These are phyloP conservation scores for Hemichromis elongatus DNA, from an alignment of 2,113 vertebrate species.

Conservation along the genomic window DNA sequence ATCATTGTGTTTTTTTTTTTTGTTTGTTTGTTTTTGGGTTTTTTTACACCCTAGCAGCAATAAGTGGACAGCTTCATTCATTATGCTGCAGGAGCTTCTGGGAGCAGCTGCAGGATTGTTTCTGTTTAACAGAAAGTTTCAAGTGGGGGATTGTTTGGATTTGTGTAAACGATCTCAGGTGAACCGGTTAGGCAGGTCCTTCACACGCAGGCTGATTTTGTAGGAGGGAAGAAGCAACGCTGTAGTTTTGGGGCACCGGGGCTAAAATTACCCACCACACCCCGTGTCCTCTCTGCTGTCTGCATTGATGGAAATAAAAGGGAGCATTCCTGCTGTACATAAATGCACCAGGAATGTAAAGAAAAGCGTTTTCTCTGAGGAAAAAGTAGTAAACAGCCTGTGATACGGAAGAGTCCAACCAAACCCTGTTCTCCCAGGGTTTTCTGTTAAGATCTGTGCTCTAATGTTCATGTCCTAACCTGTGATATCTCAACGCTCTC, in stretches of 20 bases:
- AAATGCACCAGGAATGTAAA: not conserved
- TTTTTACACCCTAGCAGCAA: not conserved
- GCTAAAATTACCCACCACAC: not conserved
- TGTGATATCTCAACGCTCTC: not conserved
- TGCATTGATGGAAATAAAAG: not conserved
- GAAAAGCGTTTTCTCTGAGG: not conserved
- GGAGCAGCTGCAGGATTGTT: not conserved
- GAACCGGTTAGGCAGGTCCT: conserved; percentile 32
- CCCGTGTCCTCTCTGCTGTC: not conserved
- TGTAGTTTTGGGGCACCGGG: not conserved
- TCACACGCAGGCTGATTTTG: not conserved
- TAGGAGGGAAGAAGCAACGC: not conserved
- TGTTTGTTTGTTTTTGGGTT: too few species aligned
- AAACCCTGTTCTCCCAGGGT: not conserved
- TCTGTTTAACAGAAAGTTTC: not conserved
- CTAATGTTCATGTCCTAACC: conserved; percentile 1
- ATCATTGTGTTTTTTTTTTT: not conserved
- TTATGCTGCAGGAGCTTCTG: not conserved
- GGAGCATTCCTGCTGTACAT: not conserved
- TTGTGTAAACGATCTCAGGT: conserved; percentile 4
- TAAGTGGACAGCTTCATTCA: not conserved
- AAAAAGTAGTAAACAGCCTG: not conserved
- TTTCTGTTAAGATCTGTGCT: not conserved
- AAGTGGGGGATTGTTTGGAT: not conserved
- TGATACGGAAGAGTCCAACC: not conserved